Conservation (phyloP, 2,797 vertebrate species). For the Buphagus erythrorhynchus region DNA sequence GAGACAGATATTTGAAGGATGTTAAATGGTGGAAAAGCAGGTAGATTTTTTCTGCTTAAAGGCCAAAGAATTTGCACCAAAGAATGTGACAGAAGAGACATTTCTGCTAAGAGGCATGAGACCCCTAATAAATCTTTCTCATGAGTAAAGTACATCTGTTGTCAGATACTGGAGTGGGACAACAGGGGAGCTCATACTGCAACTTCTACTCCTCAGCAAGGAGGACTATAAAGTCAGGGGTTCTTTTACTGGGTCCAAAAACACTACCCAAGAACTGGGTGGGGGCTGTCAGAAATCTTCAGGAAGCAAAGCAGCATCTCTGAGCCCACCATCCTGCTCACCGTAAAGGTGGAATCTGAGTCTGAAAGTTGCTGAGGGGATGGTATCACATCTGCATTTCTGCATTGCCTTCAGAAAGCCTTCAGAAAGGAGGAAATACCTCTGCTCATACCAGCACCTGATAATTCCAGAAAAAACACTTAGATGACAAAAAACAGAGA, state of each 20-base stretch:
- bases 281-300: not conserved
- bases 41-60: not conserved
- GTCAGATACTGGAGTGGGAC: not conserved
- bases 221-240: rapidly evolving
- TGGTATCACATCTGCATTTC: not conserved
- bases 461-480: not conserved
- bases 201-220: not conserved
- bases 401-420: not conserved
- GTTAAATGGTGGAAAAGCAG: not conserved
- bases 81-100: not conserved
- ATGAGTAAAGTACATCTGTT: not conserved
- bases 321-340: not conserved
- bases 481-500: not conserved
- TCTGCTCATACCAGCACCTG: not conserved
- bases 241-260: not conserved
- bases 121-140: not conserved
- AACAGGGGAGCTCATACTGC: not conserved
- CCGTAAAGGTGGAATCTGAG: not conserved
- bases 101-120: not conserved
- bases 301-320: not conserved
- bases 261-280: not conserved
- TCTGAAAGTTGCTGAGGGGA: not conserved
- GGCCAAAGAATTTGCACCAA: not conserved
- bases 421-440: not conserved
- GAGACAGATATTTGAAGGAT: not conserved